Base-by-base conservation (phyloP, 2,113 vertebrate genomes). In the Galeopterus variegatus region DNA sequence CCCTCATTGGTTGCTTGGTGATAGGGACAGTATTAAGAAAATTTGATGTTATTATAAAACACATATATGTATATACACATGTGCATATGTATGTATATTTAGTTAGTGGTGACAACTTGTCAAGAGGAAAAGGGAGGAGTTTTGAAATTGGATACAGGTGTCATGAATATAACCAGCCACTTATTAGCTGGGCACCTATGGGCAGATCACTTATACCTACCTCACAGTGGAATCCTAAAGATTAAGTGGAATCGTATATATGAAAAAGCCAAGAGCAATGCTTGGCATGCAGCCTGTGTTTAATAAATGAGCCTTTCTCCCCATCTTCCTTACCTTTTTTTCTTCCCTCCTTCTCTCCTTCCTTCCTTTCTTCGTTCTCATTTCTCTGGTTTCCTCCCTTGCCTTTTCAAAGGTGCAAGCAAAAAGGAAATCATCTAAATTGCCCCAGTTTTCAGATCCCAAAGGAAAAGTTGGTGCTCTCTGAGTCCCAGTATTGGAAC, bases 21-120 rank as follows among this genome's bases (percentile, higher is more conserved):
- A 86, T 87, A n/a, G 76, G 58, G 52, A 15, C 83, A 64, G 17
- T n/a, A 7, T 54, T 79, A 80, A 95, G 82, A 95, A 93, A 91
- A 13, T 4, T 0, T 17, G 31, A 48, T 75, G 31, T 52, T 77
- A 24, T 72, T 77, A 24, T 72, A 77, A 60, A 87, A 93, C 76
- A 64, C 13, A 36, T 65, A 23, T 11, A 54, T 2, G 18, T 33
- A 52, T 12, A 33, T 26, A 36, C 28, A 50, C 41, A 23, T 48
- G 50, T 73, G 33, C 88, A 28, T 33, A 24, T 52, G 50, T 21
- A 24, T 56, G 36, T 56, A 3, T 81, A 12, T 81, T 77, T 87
- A 45, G 45, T 73, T 88, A 23, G 6, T 75, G 23, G 33, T 67
- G 33, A n/a, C 58, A 76, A 50, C 60, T 84, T 48, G 62, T 82